These are phyloP conservation scores for Campoplex capitator DNA, from an alignment of 2,888 invertebrate genomes.

Conservation along the genomic window DNA sequence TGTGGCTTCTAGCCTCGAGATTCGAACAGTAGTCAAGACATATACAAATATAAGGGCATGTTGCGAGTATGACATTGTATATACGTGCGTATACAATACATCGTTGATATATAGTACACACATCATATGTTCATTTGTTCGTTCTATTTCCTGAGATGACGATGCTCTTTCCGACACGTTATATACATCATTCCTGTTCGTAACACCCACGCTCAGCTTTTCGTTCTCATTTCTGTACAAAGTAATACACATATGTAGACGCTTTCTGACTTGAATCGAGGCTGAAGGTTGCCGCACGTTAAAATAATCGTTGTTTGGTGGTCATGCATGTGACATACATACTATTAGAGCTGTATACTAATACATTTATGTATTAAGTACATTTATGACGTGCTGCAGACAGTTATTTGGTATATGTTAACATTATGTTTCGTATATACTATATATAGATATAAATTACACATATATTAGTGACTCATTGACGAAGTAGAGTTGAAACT, in stretches of 20 bases:
- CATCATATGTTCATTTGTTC: constrained; percentile 43
- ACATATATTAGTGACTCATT: background rate
- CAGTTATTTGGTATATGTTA: too few species aligned
- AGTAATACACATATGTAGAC: constrained; percentile 13
- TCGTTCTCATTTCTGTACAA: constrained; percentile 32
- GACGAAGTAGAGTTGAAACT: constrained; percentile 43
- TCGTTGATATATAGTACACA: background rate
- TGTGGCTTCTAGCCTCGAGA: background rate
- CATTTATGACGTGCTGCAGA: too few species aligned
- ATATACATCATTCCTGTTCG: constrained; percentile 18
- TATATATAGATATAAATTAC: too few species aligned
- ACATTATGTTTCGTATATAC: too few species aligned
- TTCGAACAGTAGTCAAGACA: background rate
- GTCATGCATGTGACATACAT: background rate
- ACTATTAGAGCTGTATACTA: background rate
- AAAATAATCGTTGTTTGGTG: background rate
- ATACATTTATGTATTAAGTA: background rate
- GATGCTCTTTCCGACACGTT: constrained; percentile 42
- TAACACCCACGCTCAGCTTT: constrained; percentile 33
- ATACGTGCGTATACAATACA: background rate
- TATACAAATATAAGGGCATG: background rate
- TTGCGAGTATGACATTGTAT: background rate
- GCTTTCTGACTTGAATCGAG: constrained; percentile 34
- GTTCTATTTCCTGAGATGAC: constrained; percentile 54
- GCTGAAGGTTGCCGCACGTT: constrained; percentile 14